Evolutionary conservation across 2,113 vertebrate genomes (phyloP), one percentile per base, ranked within the genome.

Genomic region (Oreocharis arfaki): DNA sequence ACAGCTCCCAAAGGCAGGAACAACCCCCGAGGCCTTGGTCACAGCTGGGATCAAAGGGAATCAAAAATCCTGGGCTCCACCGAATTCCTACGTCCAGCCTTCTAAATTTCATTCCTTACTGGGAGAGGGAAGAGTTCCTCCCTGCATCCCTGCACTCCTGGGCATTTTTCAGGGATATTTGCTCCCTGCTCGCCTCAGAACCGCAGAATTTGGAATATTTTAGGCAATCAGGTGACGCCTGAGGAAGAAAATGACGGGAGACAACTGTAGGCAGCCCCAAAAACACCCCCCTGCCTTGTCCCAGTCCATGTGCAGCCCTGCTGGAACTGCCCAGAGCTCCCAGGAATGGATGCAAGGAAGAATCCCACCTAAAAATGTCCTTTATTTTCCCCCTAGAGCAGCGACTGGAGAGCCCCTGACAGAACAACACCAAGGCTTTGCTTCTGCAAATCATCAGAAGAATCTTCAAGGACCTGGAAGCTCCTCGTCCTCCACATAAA

Each of bases 391-490:
- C 33, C 35, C 56, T 9, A 1, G 16, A 26, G 15, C 49, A 42
- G 30, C 0, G 61, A 33, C 74, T 50, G 42, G 8, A 70, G 12
- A 81, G 53, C 11, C 47, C 49, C 24, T 5, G 4, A 23, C 46
- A 68, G 9, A 78, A 59, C 24, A 76, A 42, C 49, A 53, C 79
- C 47, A 10, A 26, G 17, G 56, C 55, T 57, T 57, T 3, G 2
- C 63, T 93, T 68, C 89, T 93, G 95, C 60, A 92, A 96, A 70
- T 47, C 90, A 93, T 94, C 80, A 88, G 73, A 57, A 46, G 77
- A 84, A 44, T 70, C 87, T 50, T 81, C 91, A 94, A 87, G 89
- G 77, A 87, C 52, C 81, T 70, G 87, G 84, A 91, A 44, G 37
- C 35, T 90, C 85, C 55, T 76, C 61, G n/a, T 49, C 75, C 49